Base-by-base conservation (phyloP, 2,113 vertebrate species). In the Brachyhypopomus gauderio region DNA sequence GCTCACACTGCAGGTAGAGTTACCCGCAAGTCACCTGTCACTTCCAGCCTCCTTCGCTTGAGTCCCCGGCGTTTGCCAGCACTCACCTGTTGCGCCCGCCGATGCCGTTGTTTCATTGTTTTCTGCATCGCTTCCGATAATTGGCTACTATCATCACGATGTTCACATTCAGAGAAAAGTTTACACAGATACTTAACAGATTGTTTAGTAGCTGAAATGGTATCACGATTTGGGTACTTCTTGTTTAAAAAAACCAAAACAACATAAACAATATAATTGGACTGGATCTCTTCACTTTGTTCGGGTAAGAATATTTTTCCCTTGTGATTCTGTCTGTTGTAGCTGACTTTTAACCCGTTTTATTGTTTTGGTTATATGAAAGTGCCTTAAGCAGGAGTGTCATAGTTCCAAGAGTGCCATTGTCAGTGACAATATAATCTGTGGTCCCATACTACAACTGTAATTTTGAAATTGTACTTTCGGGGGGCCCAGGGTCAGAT, bases 1-100 rank as follows among this genome's bases (percentile, higher is more conserved):
- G 63, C 56, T 45, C 83, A 87, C 85, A 70, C 48, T 5, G 34
- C 80, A 76, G 88, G 16, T 92, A 74, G 81, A 79, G 88, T 92
- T 92, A 92, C 92, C 87, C 87, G 87, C 41, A 73, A 80, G 69
- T 86, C 88, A 86, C 82, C 87, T 88, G 63, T 90, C 87, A 71
- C 81, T 85, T 80, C 86, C 76, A 77, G 72, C 38, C 66, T 23
- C 55, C 72, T 76, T 69, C 77, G 52, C 62, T 25, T 60, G 81
- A 76, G 82, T 27, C 69, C 67, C 9, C 4, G 41, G 41, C 41
- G 45, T 52, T 11, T 52, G 45, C 45, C 45, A 52, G 45, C 9
- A 14, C 45, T 52, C 45, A 14, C 12, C 45, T 52, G 45, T 52
- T 52, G 11, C 45, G 1, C 45, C 45, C 12, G 45, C 30, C 11